These are phyloP conservation scores for Diadegma fenestrale DNA, from an alignment of 2,888 invertebrate genomes.

Conservation along the genomic window DNA sequence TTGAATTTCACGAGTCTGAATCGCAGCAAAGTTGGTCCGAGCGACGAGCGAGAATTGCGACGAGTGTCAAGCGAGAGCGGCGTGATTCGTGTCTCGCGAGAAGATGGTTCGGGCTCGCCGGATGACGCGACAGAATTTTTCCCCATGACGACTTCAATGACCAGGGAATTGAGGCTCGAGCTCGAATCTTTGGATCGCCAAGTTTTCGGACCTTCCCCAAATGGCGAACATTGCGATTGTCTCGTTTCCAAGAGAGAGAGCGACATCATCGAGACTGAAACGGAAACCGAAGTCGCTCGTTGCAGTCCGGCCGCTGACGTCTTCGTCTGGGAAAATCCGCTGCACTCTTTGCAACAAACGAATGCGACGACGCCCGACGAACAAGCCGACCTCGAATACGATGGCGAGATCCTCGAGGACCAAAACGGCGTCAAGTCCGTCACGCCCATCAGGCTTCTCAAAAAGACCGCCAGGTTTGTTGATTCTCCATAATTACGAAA, in stretches of 20 bases:
- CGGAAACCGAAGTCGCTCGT: slow-evolving; percentile 85
- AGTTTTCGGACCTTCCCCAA: slow-evolving; percentile 89
- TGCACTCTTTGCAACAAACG: slow-evolving; percentile 85
- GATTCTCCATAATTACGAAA: background rate
- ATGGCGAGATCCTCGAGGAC: slow-evolving; percentile 88
- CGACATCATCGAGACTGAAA: slow-evolving; percentile 80
- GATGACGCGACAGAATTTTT: slow-evolving; percentile 94
- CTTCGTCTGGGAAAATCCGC: slow-evolving; percentile 93
- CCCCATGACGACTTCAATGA: slow-evolving; percentile 95
- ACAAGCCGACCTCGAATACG: slow-evolving; percentile 90
- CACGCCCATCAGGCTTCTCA: slow-evolving; percentile 89
- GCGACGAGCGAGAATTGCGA: slow-evolving; percentile 79
- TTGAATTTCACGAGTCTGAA: slow-evolving; percentile 91
- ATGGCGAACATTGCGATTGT: slow-evolving; percentile 79
- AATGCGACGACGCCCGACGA: slow-evolving; percentile 90
- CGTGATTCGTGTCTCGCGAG: slow-evolving; percentile 77
- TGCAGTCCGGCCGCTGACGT: slow-evolving; percentile 87
- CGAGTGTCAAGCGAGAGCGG: slow-evolving; percentile 80
- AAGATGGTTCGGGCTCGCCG: slow-evolving; percentile 88
- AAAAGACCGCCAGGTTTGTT: slow-evolving; percentile 76
- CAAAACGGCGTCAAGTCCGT: slow-evolving; percentile 89
- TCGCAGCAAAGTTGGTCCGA: slow-evolving; percentile 86
- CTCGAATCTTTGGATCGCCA: slow-evolving; percentile 94
- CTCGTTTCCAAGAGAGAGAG: slow-evolving; percentile 78
- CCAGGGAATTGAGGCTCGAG: slow-evolving; percentile 92